Evolutionary conservation across 1,140 invertebrate genomes (phyloP), one percentile per base, ranked within the genome.

Genomic region (Drosophila pruinosa): DNA sequence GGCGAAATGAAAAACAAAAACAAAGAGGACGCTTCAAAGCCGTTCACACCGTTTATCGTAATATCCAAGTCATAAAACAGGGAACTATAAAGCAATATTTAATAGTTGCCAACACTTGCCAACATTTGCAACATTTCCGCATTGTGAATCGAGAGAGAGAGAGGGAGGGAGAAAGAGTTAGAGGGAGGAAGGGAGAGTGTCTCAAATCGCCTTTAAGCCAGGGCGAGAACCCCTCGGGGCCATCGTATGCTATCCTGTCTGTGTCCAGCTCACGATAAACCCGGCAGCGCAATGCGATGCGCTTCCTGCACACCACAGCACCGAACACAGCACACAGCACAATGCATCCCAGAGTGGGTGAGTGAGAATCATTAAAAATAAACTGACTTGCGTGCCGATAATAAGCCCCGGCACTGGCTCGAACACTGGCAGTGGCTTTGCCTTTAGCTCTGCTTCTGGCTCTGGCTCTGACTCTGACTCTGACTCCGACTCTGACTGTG

Each of bases 331-430:
- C 12, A 19, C 17, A 12, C 41, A 45, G 41, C 28, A 26, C 56
- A 67, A 54, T 69, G 57, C 74, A 59, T 21, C 52, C 43, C 63
- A 48, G 76, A 85, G 82, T 86, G 82, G 82, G 82, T 88, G 82
- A 86, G 82, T 86, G 86, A 89, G 88, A 85, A 89, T 83, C 86
- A 89, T 89, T 90, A 89, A 89, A 89, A 89, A 89, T 89, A 89
- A 89, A 90, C 88, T 89, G 88, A 90, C 86, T 89, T 89, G 86
- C 86, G 86, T 89, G 86, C 81, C 78, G 86, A 89, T 89, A 89
- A 89, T 89, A 89, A 78, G 82, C 82, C 38, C 71, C 64, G 76
- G 52, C 61, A 53, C 39, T 64, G 48, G 50, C 31, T 14, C 14
- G 39, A 15, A 19, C 68, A 19, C 68, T 72, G 71, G 38, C 22